Conservation (phyloP, 2,888 invertebrate genomes). For the Erynnis tages region DNA sequence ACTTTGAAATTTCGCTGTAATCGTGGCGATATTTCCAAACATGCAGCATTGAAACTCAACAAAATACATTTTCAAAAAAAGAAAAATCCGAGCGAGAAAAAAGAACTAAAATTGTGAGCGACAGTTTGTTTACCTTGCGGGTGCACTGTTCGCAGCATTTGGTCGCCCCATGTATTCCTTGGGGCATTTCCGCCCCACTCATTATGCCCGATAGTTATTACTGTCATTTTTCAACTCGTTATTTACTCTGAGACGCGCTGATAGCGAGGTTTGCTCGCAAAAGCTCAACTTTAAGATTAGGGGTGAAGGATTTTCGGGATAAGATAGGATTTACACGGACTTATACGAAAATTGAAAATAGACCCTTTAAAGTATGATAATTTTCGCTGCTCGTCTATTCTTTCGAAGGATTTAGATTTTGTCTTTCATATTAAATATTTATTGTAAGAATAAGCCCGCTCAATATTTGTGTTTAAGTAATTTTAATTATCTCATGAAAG, state of each 20-base stretch:
- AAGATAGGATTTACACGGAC: slow-evolving; percentile 58
- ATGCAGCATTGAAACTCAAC: neutral
- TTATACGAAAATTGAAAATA: slow-evolving; percentile 73
- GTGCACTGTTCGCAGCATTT: slow-evolving; percentile 61
- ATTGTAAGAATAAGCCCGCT: no score
- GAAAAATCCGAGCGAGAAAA: neutral
- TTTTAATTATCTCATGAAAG: no score
- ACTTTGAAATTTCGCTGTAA: no score
- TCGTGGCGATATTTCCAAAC: no score
- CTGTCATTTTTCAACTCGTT: slow-evolving; percentile 82
- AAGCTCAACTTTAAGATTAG: slow-evolving; percentile 66
- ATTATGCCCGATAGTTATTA: slow-evolving; percentile 79
- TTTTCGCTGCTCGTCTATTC: neutral
- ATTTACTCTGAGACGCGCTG: slow-evolving; percentile 78
- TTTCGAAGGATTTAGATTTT: slow-evolving; percentile 10
- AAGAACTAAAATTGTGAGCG: neutral
- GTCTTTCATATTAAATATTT: neutral
- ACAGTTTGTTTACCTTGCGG: slow-evolving; percentile 60
- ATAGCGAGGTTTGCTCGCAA: slow-evolving; percentile 75
- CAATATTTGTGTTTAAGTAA: no score
- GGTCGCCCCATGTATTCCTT: slow-evolving; percentile 75
- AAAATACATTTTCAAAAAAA: neutral
- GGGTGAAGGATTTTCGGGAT: slow-evolving; percentile 62
- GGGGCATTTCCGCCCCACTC: slow-evolving; percentile 77
- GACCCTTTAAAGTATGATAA: slow-evolving; percentile 54